Evolutionary conservation across 1,140 invertebrate species (phyloP).

Genomic region (Drosophila sp.): DNA sequence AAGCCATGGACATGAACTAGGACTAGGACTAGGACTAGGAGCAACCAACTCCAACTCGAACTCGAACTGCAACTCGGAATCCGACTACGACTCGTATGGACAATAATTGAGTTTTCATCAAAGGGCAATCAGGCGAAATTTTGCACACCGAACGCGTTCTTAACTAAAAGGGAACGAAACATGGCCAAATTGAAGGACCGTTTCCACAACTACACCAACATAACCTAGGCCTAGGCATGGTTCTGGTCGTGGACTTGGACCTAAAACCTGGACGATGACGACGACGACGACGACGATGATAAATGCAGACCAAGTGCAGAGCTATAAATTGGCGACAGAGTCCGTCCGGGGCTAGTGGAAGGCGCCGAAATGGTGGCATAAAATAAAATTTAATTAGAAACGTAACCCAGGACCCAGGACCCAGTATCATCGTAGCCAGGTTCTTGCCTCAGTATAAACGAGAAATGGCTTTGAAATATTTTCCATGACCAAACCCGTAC

Average conservation of each 20-base stretch:
- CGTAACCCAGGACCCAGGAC: conserved; percentile 61
- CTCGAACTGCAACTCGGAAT: conserved; percentile 6
- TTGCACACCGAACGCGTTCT: conserved; percentile 79
- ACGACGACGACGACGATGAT: conserved; percentile 36
- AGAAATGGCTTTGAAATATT: conserved; percentile 71
- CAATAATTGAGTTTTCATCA: conserved; percentile 82
- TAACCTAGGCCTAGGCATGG: conserved; percentile 14
- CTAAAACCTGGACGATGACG: not conserved
- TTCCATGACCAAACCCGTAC: conserved; percentile 24
- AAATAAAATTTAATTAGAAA: conserved; percentile 82
- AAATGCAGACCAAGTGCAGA: conserved; percentile 61
- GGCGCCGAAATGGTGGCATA: conserved; percentile 79
- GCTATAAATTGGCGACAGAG: conserved; percentile 59
- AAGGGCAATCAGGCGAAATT: conserved; percentile 80
- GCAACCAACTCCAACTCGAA: not conserved
- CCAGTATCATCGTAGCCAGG: conserved; percentile 1
- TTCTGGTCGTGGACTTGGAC: not conserved
- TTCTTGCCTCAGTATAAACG: conserved; percentile 37
- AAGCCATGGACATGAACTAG: conserved; percentile 40
- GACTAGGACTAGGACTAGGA: conserved; percentile 24
- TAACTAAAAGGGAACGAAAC: conserved; percentile 65
- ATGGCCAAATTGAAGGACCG: conserved; percentile 45
- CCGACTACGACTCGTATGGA: conserved; percentile 36
- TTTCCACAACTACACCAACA: not conserved
- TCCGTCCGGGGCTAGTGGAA: conserved; percentile 38